These are phyloP conservation scores for Cremastinae sp. DNA, from an alignment of 2,888 invertebrate species.

Conservation along the genomic window DNA sequence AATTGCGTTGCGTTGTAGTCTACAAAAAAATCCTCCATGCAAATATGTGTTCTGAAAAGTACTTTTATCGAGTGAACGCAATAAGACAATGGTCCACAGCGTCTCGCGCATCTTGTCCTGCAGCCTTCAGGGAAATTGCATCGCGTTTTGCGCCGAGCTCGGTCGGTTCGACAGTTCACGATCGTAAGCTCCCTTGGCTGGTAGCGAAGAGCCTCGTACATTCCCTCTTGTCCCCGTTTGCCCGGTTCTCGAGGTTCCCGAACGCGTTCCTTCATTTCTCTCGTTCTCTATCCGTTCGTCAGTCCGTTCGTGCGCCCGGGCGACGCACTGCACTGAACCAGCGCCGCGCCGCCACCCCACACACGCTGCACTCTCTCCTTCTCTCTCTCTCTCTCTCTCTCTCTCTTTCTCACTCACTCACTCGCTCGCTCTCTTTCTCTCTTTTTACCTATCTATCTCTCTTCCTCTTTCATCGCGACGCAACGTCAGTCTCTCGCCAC, in stretches of 20 bases:
- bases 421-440: no score
- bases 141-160: constrained; percentile 50
- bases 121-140: constrained; percentile 47
- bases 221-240: constrained; percentile 36
- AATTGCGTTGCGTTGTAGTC: no score
- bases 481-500: constrained; percentile 63
- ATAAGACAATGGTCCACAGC: neutral
- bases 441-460: constrained; percentile 38
- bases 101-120: neutral
- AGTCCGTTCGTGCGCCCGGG: constrained; percentile 63
- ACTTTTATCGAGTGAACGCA: constrained; percentile 1
- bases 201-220: constrained; percentile 38
- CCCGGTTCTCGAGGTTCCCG: constrained; percentile 37
- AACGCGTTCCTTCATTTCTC: constrained; percentile 47
- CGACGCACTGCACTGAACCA: constrained; percentile 63
- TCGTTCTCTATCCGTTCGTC: constrained; percentile 44
- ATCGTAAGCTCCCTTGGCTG: constrained; percentile 53
- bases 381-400: constrained; percentile 50
- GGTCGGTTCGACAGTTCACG: constrained; percentile 66
- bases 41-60: neutral
- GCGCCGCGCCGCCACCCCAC: constrained; percentile 56
- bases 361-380: constrained; percentile 58
- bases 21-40: neutral
- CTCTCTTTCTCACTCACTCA: no score
- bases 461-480: constrained; percentile 53